These are phyloP conservation scores for Rotaria sp. DNA, from an alignment of 2,888 invertebrate genomes.

Conservation along the genomic window DNA sequence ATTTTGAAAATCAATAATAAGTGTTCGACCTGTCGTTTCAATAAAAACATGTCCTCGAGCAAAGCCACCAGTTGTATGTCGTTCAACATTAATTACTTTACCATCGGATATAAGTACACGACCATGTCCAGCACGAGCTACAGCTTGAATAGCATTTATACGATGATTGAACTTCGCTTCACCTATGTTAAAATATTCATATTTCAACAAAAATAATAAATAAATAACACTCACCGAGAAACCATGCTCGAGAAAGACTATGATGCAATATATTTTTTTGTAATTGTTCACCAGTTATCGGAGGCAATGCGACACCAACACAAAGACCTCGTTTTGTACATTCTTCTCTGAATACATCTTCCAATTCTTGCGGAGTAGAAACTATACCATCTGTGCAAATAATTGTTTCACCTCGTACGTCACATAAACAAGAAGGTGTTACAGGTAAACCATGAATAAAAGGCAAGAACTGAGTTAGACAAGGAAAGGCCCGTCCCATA, in stretches of 20 bases:
- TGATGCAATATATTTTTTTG: conserved; percentile 43
- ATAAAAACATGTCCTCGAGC: conserved; percentile 45
- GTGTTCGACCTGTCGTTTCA: conserved; percentile 42
- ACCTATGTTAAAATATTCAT: background rate
- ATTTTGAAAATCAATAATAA: conserved; percentile 49
- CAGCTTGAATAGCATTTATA: background rate
- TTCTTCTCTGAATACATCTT: conserved; percentile 46
- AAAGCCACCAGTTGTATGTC: conserved; percentile 48
- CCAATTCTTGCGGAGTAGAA: conserved; percentile 45
- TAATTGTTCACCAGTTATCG: conserved; percentile 43
- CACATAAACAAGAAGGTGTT: background rate
- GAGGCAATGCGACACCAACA: conserved; percentile 44
- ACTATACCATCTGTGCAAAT: conserved; percentile 44
- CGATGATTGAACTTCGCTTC: background rate
- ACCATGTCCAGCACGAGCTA: background rate
- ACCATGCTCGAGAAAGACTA: conserved; percentile 48
- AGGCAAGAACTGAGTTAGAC: background rate
- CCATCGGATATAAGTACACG: background rate
- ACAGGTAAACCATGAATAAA: background rate
- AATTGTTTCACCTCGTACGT: background rate
- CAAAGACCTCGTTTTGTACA: conserved; percentile 48
- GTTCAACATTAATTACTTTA: conserved; percentile 44
- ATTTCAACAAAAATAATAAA: background rate
- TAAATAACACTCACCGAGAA: conserved; percentile 44
- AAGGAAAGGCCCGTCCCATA: background rate